These are phyloP conservation scores for Himalopsyche phryganea DNA, from an alignment of 1,140 invertebrate genomes.

Conservation along the genomic window DNA sequence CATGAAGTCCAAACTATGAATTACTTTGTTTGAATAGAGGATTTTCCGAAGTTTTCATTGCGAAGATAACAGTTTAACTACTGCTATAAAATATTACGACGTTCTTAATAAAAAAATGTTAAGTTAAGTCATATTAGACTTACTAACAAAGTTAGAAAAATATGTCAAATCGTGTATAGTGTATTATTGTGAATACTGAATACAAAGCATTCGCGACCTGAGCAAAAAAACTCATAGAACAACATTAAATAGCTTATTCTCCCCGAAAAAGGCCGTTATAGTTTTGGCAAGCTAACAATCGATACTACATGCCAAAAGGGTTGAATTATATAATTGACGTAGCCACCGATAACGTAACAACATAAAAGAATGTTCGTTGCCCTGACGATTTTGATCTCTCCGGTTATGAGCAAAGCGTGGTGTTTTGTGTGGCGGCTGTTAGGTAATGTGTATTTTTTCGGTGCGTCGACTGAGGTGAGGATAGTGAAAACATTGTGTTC, in stretches of 20 bases:
- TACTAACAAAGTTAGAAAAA: too few species aligned
- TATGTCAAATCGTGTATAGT: too few species aligned
- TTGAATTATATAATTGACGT: slow-evolving; percentile 18
- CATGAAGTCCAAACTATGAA: too few species aligned
- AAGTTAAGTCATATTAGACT: too few species aligned
- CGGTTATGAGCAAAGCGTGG: background rate
- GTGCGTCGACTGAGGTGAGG: background rate
- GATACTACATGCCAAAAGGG: slow-evolving; percentile 13
- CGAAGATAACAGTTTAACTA: too few species aligned
- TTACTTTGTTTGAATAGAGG: too few species aligned
- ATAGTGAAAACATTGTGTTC: background rate
- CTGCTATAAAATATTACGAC: too few species aligned
- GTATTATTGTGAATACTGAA: too few species aligned
- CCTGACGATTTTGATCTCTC: slow-evolving; percentile 1
- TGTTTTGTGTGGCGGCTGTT: background rate
- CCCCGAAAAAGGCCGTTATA: background rate
- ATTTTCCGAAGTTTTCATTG: too few species aligned
- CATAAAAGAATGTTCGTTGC: background rate
- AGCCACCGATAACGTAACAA: background rate
- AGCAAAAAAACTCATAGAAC: background rate
- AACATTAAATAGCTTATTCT: background rate
- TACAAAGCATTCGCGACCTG: too few species aligned
- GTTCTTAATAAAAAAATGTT: too few species aligned
- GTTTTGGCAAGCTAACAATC: slow-evolving; percentile 8
- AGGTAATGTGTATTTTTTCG: background rate